Percentiles rank a stretch among this genome's conserved stretches.
Evolutionary conservation across 1,140 invertebrate genomes (phyloP).

Genomic region (Planococcus citri): DNA sequence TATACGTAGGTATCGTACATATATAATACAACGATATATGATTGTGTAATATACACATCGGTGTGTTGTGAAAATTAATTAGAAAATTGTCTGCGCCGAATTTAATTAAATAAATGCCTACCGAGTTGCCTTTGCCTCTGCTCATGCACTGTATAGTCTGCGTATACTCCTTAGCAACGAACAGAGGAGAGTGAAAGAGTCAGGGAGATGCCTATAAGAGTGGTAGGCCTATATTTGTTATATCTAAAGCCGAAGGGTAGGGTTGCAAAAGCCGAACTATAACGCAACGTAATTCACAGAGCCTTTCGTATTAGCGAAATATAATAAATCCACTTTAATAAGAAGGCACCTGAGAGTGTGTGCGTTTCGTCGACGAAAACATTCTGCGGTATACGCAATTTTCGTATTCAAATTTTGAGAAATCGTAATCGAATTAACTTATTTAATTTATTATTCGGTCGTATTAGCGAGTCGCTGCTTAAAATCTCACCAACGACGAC

Average conservation of each 20-base stretch:
- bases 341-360: not conserved
- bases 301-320: not conserved
- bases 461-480: not conserved
- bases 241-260: too few relatives aligned
- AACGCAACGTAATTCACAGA: not conserved
- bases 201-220: too few relatives aligned
- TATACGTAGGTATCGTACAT: not conserved
- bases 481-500: not conserved
- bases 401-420: not conserved
- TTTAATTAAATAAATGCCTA: not conserved
- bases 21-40: too few relatives aligned
- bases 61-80: not conserved
- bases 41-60: too few relatives aligned
- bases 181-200: too few relatives aligned
- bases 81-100: not conserved
- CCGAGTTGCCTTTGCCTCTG: not conserved
- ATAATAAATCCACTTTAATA: slow-evolving; percentile 4
- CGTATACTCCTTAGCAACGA: not conserved
- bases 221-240: too few relatives aligned
- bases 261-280: too few relatives aligned
- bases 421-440: slow-evolving; percentile 8
- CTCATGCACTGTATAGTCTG: too few relatives aligned
- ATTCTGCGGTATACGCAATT: slow-evolving; percentile 1
- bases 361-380: not conserved
- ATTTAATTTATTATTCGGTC: slow-evolving; percentile 8